phyloP scores from a whole-genome alignment of 2,113 vertebrate species.

The Pantherophis guttatus region DNA sequence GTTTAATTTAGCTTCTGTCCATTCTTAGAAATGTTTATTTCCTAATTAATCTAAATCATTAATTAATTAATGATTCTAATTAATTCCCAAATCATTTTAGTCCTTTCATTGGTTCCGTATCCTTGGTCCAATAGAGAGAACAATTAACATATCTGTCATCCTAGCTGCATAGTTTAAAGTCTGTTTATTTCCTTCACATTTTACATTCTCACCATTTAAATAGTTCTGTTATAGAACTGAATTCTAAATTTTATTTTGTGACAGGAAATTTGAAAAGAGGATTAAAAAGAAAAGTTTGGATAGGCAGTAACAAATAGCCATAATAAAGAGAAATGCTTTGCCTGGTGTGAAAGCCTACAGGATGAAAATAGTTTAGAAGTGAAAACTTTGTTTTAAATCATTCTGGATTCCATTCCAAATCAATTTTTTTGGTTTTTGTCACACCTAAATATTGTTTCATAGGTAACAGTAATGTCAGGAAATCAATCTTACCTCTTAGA shows the following conservation, averaged over 20 bases:
- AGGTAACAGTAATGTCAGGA: neutral
- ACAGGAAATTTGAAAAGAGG: neutral
- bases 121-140: neutral
- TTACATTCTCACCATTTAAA: neutral
- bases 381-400: neutral
- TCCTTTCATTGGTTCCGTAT: neutral
- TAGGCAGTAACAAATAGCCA: neutral
- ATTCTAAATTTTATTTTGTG: neutral
- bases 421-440: neutral
- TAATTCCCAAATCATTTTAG: neutral
- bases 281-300: neutral
- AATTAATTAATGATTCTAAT: constrained; percentile 17
- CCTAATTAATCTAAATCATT: constrained; percentile 25
- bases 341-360: neutral
- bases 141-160: neutral
- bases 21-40: constrained; percentile 23
- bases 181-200: neutral
- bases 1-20: constrained; percentile 46
- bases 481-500: neutral
- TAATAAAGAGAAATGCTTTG: neutral
- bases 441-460: neutral
- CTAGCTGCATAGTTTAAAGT: neutral
- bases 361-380: neutral
- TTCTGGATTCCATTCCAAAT: neutral
- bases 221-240: neutral